A percentile compares a stretch with the other conserved stretches of the same genome.
These are phyloP conservation scores for Nymphalis c-album DNA, from an alignment of 2,888 invertebrate genomes.

Conservation along the genomic window DNA sequence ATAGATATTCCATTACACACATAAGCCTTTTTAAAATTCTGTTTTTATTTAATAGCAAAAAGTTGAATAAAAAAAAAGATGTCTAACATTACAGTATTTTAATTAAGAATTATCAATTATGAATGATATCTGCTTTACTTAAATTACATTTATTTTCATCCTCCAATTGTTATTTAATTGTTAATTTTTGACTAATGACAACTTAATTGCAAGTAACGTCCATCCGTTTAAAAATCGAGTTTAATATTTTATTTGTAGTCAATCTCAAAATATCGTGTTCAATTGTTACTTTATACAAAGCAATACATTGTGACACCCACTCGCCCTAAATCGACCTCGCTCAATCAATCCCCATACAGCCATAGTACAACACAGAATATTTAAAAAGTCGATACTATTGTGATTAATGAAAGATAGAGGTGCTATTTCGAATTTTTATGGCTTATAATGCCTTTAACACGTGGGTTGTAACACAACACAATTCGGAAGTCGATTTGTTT, in stretches of 20 bases:
- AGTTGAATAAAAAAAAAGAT: not conserved
- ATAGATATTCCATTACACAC: too few species aligned
- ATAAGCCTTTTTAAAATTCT: too few species aligned
- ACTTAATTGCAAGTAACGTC: too few species aligned
- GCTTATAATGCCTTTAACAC: slow-evolving; percentile 39
- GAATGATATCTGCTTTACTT: not conserved
- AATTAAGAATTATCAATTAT: not conserved
- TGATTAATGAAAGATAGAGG: not conserved
- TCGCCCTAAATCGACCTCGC: slow-evolving; percentile 13
- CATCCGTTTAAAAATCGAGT: too few species aligned
- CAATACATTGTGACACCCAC: slow-evolving; percentile 19
- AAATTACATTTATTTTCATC: not conserved
- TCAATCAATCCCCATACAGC: slow-evolving; percentile 11
- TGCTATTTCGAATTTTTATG: not conserved
- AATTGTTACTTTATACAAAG: not conserved
- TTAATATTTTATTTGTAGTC: too few species aligned
- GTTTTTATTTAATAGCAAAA: not conserved
- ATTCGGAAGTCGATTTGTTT: slow-evolving; percentile 8
- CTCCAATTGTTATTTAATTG: too few species aligned
- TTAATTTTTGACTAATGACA: too few species aligned
- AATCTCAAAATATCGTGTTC: not conserved
- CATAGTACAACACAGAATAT: not conserved
- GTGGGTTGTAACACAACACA: slow-evolving; percentile 38
- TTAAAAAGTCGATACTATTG: not conserved
- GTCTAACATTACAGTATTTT: too few species aligned